Evolutionary conservation across 1,140 invertebrate genomes (phyloP).

Genomic region (Anagrus nilaparvatae): DNA sequence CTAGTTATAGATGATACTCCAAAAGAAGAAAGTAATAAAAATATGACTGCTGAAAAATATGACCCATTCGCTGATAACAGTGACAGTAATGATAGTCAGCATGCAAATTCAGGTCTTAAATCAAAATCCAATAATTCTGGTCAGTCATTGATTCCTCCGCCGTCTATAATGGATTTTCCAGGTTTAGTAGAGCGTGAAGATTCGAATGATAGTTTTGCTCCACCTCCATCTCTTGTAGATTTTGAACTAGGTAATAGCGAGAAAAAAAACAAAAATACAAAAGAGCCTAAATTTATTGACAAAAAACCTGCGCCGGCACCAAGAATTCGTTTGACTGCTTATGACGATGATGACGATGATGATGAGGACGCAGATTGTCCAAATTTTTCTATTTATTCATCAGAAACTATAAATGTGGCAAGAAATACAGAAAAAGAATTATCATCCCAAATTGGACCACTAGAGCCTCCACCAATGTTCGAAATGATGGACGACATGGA

Average conservation of each 20-base stretch:
- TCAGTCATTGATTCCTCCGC: slow-evolving; percentile 27
- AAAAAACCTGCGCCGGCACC: background rate
- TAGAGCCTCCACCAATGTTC: slow-evolving; percentile 21
- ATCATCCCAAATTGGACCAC: slow-evolving; percentile 35
- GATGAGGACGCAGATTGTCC: slow-evolving; percentile 64
- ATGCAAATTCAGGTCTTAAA: background rate
- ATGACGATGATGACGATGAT: slow-evolving; percentile 41
- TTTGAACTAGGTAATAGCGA: too few relatives aligned
- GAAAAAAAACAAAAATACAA: slow-evolving; percentile 1
- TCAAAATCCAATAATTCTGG: slow-evolving; percentile 23
- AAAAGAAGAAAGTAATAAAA: slow-evolving; percentile 27
- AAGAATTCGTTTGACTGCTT: slow-evolving; percentile 26
- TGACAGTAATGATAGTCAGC: slow-evolving; percentile 33
- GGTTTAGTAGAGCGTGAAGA: slow-evolving; percentile 29
- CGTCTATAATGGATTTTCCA: slow-evolving; percentile 20
- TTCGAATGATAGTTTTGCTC: too few relatives aligned
- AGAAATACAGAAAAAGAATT: slow-evolving; percentile 44
- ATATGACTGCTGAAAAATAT: slow-evolving; percentile 52
- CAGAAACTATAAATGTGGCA: slow-evolving; percentile 64
- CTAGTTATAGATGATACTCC: slow-evolving; percentile 54
- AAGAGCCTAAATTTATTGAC: slow-evolving; percentile 10
- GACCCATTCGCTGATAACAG: slow-evolving; percentile 49
- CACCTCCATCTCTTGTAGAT: too few relatives aligned
- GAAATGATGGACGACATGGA: slow-evolving; percentile 19
- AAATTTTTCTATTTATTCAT: slow-evolving; percentile 74